These are phyloP conservation scores for Arnoldichthys spilopterus DNA, from an alignment of 2,797 vertebrate genomes.

Conservation along the genomic window DNA sequence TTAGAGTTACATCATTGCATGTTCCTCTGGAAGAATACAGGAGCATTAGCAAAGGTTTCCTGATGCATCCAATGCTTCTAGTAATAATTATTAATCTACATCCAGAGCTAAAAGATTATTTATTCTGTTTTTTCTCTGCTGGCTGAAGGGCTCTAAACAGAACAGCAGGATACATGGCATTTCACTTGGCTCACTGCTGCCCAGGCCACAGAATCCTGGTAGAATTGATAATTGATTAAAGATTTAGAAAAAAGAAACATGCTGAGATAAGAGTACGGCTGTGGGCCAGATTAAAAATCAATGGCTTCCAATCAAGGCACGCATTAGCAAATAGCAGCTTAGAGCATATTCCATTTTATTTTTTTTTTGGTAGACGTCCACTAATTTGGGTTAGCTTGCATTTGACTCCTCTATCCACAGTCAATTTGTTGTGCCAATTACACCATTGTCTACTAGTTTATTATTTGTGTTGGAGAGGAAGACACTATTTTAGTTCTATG, in stretches of 20 bases:
- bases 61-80: background rate
- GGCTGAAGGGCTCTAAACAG: background rate
- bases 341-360: background rate
- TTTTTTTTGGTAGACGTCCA: background rate
- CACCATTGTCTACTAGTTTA: background rate
- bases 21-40: too few species aligned
- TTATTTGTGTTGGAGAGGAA: background rate
- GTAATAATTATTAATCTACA: background rate
- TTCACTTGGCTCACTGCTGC: background rate
- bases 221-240: background rate
- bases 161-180: background rate
- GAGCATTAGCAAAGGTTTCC: too few species aligned
- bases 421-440: slow-evolving; percentile 14
- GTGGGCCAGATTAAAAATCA: slow-evolving; percentile 8
- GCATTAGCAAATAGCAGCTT: slow-evolving; percentile 4
- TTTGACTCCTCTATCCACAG: background rate
- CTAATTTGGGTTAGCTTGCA: slow-evolving; percentile 6
- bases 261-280: background rate
- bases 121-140: background rate
- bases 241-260: background rate
- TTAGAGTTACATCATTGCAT: too few species aligned
- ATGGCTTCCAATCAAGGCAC: slow-evolving; percentile 6
- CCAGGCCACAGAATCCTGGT: slow-evolving; percentile 3
- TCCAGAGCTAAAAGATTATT: background rate
- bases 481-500: background rate